Evolutionary conservation across 2,113 vertebrate genomes (phyloP).

Genomic region (Phyllostomus discolor): DNA sequence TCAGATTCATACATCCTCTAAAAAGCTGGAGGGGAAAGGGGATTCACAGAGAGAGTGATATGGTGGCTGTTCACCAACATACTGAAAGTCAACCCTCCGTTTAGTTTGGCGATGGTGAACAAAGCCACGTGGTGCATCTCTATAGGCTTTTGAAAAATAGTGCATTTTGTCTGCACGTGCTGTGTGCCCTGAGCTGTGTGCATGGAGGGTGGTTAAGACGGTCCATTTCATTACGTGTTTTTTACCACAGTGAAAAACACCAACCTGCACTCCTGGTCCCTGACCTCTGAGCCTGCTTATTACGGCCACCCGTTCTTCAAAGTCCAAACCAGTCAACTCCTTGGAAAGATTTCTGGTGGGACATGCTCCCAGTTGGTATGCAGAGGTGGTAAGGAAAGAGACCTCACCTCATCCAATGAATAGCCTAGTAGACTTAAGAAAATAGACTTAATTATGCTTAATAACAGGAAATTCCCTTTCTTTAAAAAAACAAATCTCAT

Average conservation of each 20-base stretch:
- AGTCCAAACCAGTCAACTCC: not conserved
- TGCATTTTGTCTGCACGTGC: too few relatives aligned
- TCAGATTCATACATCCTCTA: not conserved
- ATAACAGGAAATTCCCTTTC: conserved; percentile 44
- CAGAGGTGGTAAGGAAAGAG: not conserved
- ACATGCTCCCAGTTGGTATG: not conserved
- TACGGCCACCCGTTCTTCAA: too few relatives aligned
- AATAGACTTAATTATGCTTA: conserved; percentile 49
- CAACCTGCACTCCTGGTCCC: too few relatives aligned
- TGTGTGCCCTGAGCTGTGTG: too few relatives aligned
- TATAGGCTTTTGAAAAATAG: not conserved
- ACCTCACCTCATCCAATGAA: not conserved
- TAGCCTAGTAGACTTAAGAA: conserved; percentile 3
- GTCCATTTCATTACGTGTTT: too few relatives aligned
- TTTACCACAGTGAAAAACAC: too few relatives aligned
- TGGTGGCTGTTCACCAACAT: not conserved
- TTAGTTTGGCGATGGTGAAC: not conserved
- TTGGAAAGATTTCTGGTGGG: not conserved
- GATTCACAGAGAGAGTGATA: not conserved
- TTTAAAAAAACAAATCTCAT: not conserved
- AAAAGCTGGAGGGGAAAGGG: not conserved
- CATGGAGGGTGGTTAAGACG: too few relatives aligned
- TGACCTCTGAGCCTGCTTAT: too few relatives aligned
- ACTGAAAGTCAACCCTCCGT: not conserved
- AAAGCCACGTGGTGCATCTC: not conserved